Evolutionary conservation across 2,113 vertebrate species (phyloP), one percentile per base, ranked within the genome.

Genomic region (Amphilophus citrinellus): DNA sequence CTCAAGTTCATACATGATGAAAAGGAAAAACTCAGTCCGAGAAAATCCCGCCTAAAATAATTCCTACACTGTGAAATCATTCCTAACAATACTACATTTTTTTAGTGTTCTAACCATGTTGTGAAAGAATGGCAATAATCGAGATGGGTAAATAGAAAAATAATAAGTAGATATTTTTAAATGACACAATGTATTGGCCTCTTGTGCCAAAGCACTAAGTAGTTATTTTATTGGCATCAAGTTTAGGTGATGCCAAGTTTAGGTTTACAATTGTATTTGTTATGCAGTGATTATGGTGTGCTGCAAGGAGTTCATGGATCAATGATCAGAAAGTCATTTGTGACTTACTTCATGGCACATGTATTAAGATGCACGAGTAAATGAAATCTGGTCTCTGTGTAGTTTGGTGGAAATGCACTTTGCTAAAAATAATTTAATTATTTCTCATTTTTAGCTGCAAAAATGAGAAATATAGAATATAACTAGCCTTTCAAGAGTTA

Each of bases 1-100:
- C 68, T 73, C 27, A 73, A 32, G 10, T 20, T 7, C 66, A 73
- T 32, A 53, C 17, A 47, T 14, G 44, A 47, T 35, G 3, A 73
- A 56, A 3, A 56, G 3, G n/a, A n/a, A 56, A n/a, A 53, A 53
- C 20, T 42, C 24, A 37, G 14, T 50, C 20, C 44, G 65, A 65
- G 47, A 65, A 63, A 79, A 65, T 65, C 10, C 75, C 13, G 7
- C 44, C 6, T 62, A 3, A 44, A n/a, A 20, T 58, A 37, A 77
- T n/a, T 44, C 68, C 37, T 60, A 22, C 76, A 85, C 87, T 83
- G 87, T 85, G 83, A 88, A 73, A 65, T 60, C 20, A 27, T 77
- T 60, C 11, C 24, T 39, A 27, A 61, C 50, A 53, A 56, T 32
- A 56, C 68, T n/a, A 35, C 17, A 20, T 6, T 73, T 73, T 73